Conservation (phyloP, 2,113 vertebrate genomes). For the Misgurnus mizolepis region DNA sequence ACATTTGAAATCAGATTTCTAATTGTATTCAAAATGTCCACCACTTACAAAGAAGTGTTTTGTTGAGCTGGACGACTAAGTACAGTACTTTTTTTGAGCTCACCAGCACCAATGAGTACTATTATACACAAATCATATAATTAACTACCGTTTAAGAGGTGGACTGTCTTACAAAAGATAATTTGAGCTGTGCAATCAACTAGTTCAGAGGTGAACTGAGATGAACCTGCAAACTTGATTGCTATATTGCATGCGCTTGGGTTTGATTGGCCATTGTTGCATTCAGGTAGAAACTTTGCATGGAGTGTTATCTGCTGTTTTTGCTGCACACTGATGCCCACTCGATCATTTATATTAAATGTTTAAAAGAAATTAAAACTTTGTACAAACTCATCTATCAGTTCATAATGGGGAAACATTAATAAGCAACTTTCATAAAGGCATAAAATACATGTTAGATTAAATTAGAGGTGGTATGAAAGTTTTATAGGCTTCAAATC, state of each 20-base stretch:
- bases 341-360: neutral
- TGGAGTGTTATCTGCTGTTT: conserved; percentile 20
- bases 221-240: neutral
- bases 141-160: too few relatives aligned
- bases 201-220: neutral
- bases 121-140: too few relatives aligned
- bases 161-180: too few relatives aligned
- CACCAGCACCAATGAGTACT: too few relatives aligned
- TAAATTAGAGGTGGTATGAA: neutral
- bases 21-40: neutral
- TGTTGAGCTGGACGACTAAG: too few relatives aligned
- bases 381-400: too few relatives aligned
- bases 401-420: too few relatives aligned
- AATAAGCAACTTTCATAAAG: too few relatives aligned
- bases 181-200: neutral
- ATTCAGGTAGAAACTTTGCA: neutral
- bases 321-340: neutral
- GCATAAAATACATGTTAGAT: too few relatives aligned
- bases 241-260: neutral
- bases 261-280: conserved; percentile 14
- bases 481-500: too few relatives aligned
- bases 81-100: too few relatives aligned
- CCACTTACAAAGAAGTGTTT: neutral
- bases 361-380: neutral
- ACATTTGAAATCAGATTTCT: neutral